These are phyloP conservation scores for Mastacembelus armatus DNA, from an alignment of 2,797 vertebrate genomes.

Conservation along the genomic window DNA sequence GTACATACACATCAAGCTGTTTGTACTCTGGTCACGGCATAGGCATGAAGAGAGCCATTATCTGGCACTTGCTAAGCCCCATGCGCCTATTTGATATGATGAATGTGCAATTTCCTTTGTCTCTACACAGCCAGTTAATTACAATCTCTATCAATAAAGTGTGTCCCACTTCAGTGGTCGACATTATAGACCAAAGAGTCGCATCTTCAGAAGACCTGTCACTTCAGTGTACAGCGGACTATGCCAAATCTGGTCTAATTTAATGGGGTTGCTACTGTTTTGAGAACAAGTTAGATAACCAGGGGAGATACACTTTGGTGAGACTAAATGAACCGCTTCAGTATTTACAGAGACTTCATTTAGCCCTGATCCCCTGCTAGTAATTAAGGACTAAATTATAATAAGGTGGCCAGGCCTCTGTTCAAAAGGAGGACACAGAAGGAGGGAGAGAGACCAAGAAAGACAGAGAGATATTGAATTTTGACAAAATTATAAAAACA, in stretches of 20 bases:
- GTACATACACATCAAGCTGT: constrained; percentile 49
- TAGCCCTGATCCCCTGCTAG: constrained; percentile 61
- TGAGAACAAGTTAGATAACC: constrained; percentile 56
- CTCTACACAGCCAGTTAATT: constrained; percentile 78
- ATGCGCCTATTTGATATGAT: constrained; percentile 81
- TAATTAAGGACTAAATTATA: constrained; percentile 68
- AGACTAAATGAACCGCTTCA: constrained; percentile 65
- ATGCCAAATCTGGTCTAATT: constrained; percentile 60
- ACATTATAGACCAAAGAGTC: constrained; percentile 66
- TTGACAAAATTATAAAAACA: constrained; percentile 55
- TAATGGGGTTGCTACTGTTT: constrained; percentile 56
- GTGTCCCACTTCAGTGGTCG: constrained; percentile 63
- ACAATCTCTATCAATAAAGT: constrained; percentile 81
- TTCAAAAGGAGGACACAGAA: constrained; percentile 48
- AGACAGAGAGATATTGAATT: constrained; percentile 63
- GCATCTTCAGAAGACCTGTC: constrained; percentile 64
- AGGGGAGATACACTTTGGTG: constrained; percentile 51
- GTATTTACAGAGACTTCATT: constrained; percentile 68
- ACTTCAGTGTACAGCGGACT: constrained; percentile 46
- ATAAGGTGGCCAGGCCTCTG: constrained; percentile 47
- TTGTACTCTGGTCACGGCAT: constrained; percentile 70
- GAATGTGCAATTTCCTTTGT: constrained; percentile 85
- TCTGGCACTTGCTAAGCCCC: constrained; percentile 67
- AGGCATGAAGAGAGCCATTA: constrained; percentile 74
- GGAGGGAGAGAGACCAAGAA: constrained; percentile 7